These are phyloP conservation scores for Eristalinus aeneus DNA, from an alignment of 2,888 invertebrate species.

Conservation along the genomic window DNA sequence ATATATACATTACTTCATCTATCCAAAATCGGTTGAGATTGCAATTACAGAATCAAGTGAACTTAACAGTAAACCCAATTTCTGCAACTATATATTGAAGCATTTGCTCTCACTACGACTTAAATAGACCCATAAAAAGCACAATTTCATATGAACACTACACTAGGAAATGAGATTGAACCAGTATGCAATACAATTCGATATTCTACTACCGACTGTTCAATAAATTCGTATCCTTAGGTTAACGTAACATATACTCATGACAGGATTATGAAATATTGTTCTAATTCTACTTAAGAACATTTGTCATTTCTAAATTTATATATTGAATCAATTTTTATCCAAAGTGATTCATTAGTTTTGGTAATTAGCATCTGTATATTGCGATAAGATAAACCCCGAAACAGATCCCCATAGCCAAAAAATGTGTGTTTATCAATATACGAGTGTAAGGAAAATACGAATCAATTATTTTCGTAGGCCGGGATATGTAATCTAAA, in stretches of 20 bases:
- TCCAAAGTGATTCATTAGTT: slow-evolving; percentile 49
- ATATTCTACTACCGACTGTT: too few species aligned
- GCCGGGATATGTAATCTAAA: slow-evolving; percentile 21
- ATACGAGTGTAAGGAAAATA: neutral
- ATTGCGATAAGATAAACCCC: slow-evolving; percentile 32
- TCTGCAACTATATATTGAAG: too few species aligned
- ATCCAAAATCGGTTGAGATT: too few species aligned
- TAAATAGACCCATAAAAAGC: too few species aligned
- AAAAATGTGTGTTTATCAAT: slow-evolving; percentile 13
- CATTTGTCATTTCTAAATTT: slow-evolving; percentile 18
- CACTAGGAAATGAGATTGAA: too few species aligned
- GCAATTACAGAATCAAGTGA: too few species aligned
- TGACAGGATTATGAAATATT: neutral
- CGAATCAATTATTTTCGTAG: slow-evolving; percentile 27
- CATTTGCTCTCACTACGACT: too few species aligned
- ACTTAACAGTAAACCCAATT: too few species aligned
- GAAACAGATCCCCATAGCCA: neutral
- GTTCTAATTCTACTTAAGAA: neutral
- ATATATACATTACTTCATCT: too few species aligned
- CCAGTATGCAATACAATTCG: too few species aligned
- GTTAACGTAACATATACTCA: neutral
- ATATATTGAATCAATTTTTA: slow-evolving; percentile 5
- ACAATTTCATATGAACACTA: too few species aligned
- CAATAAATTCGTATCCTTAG: too few species aligned
- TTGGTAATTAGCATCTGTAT: slow-evolving; percentile 26